Base-by-base conservation (phyloP, 2,797 vertebrate genomes). In the Tokudaia tokunoshimensis region DNA sequence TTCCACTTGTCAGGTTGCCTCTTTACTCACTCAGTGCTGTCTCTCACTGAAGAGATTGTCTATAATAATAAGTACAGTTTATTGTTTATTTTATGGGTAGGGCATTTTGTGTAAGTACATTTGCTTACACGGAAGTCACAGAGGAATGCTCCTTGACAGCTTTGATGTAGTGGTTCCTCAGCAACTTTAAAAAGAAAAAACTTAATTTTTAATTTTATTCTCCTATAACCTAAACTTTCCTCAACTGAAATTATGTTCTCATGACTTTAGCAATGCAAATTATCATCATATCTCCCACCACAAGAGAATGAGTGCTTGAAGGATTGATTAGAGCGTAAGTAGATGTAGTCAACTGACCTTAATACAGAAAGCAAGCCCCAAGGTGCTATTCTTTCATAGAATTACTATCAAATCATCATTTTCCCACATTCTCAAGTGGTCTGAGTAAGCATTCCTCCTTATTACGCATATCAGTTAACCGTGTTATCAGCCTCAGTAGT, bases 81-180 rank as follows among this genome's bases (percentile, higher is more conserved):
- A 55, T 50, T 80, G 24, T 86, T 88, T 55, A 57, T 72, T 91
- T 92, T 86, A 72, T 75, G 26, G 17, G 44, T 44, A 26, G 41
- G 7, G 24, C 6, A 57, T 94, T 72, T 59, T 89, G 26, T 61
- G 12, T 59, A 83, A 67, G 74, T 86, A 94, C 52, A 9, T 31
- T 37, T 24, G 7, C 22, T 81, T 67, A 85, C 78, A 75, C 6
- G 52, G 63, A 86, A 97, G 47, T 89, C 87, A 89, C 67, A 90
- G 41, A 94, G 34, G 24, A 52, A 1, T 85, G 82, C 93, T 95
- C 70, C 65, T 96, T 41, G 20, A 50, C 83, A 92, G 67, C 29
- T 12, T 87, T 76, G 26, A 19, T 50, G 17, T 81, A 52, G 1
- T 92, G 1, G 79, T 50, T 74, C 24, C 41, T 47, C 22, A 31